These are phyloP conservation scores for Aspidapion aeneum DNA, from an alignment of 2,888 invertebrate genomes.

Conservation along the genomic window DNA sequence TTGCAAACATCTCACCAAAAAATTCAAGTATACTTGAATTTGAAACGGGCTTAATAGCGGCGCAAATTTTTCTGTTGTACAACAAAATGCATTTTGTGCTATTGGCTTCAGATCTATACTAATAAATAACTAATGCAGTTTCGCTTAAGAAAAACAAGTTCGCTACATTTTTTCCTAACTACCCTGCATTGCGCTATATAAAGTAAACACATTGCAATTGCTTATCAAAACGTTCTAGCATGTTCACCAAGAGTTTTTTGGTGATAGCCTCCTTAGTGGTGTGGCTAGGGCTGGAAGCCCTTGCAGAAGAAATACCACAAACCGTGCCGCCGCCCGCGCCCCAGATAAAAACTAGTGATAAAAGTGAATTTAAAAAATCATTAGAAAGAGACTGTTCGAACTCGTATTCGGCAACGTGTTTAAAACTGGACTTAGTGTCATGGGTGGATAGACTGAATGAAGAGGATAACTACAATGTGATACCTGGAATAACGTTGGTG, in stretches of 20 bases:
- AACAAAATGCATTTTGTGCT: no score
- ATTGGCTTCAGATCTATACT: conserved; percentile 14
- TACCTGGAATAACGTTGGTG: conserved; percentile 73
- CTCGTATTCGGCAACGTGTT: conserved; percentile 66
- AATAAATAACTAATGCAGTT: conserved; percentile 27
- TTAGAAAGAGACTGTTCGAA: conserved; percentile 54
- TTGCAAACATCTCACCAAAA: no score
- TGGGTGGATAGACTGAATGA: conserved; percentile 72
- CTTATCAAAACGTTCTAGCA: conserved; percentile 27
- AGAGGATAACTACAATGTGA: conserved; percentile 62
- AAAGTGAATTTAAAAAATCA: conserved; percentile 40
- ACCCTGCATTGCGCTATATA: conserved; percentile 33
- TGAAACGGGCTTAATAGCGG: no score
- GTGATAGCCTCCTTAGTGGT: conserved; percentile 21
- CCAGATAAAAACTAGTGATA: conserved; percentile 28
- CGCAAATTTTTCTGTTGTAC: no score
- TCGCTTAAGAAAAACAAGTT: conserved; percentile 25
- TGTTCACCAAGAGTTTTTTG: conserved; percentile 27
- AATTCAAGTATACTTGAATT: no score
- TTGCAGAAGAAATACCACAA: conserved; percentile 14
- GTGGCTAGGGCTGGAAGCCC: conserved; percentile 17
- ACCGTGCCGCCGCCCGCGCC: conserved; percentile 15
- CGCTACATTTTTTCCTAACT: conserved; percentile 32
- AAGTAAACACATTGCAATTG: conserved; percentile 16
- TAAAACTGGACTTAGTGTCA: conserved; percentile 74